Conservation (phyloP, 2,888 invertebrate species). For the Macrosoma leucophasiata region DNA sequence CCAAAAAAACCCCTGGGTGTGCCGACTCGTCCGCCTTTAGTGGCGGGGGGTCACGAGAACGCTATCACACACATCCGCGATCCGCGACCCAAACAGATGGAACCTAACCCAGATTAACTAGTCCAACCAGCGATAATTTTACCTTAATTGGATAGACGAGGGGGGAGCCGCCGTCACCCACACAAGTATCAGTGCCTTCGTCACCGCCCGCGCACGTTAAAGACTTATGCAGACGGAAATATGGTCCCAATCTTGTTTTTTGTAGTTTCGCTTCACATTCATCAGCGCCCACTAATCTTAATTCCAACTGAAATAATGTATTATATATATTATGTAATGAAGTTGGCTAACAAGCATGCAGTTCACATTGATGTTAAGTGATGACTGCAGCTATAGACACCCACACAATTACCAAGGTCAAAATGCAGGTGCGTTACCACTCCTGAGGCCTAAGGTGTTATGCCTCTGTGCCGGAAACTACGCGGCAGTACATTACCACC, state of each 20-base stretch:
- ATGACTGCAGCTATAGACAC: background rate
- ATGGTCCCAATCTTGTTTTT: constrained; percentile 79
- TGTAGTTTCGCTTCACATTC: constrained; percentile 67
- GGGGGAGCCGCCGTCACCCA: constrained; percentile 86
- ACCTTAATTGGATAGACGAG: constrained; percentile 81
- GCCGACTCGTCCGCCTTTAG: too few species aligned
- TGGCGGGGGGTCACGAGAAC: too few species aligned
- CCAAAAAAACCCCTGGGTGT: too few species aligned
- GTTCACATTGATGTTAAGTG: background rate
- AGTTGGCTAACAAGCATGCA: background rate
- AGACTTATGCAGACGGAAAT: constrained; percentile 78
- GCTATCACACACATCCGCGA: too few species aligned
- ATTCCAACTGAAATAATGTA: constrained; percentile 67
- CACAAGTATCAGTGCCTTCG: constrained; percentile 81
- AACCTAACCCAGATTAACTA: too few species aligned
- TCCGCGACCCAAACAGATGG: too few species aligned
- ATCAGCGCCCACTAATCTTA: constrained; percentile 77
- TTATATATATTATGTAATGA: background rate
- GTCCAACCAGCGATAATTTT: too few species aligned
- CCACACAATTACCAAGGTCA: too few species aligned
- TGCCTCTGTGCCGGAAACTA: too few species aligned
- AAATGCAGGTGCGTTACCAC: too few species aligned
- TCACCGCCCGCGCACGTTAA: constrained; percentile 89
- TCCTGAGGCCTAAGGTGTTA: background rate
- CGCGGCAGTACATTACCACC: too few species aligned